These are phyloP conservation scores for Drosophila subpulchrella DNA, from an alignment of 1,140 invertebrate genomes.

Conservation along the genomic window DNA sequence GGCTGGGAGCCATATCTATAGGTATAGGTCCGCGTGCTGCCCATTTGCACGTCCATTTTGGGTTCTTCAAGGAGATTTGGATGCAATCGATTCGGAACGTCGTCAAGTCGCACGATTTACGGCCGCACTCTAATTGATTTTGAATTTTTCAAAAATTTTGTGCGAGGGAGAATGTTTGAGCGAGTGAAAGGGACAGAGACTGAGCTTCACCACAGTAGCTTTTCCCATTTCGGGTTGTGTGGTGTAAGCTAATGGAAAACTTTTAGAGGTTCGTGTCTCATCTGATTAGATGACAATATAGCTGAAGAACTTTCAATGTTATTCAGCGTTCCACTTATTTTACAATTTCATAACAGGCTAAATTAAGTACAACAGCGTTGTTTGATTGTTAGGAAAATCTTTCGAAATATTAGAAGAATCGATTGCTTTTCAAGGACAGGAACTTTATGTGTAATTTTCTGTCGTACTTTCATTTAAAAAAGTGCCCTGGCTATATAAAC, in stretches of 20 bases:
- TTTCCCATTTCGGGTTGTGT: neutral
- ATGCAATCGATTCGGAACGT: conserved; percentile 7
- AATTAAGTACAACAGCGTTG: no score
- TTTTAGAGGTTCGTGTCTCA: conserved; percentile 16
- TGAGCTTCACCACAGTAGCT: conserved; percentile 2
- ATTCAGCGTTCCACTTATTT: no score
- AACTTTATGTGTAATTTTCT: no score
- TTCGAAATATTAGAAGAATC: no score
- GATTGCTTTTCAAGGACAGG: no score
- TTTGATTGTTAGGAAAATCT: no score
- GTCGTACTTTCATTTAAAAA: no score
- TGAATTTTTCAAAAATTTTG: conserved; percentile 12
- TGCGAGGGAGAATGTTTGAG: neutral
- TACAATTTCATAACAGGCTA: no score
- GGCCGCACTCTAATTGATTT: conserved; percentile 23
- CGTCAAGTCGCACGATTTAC: conserved; percentile 19
- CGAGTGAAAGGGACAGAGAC: neutral
- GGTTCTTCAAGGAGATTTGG: conserved; percentile 25
- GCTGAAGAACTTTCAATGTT: no score
- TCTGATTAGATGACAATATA: neutral
- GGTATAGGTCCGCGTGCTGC: conserved; percentile 20
- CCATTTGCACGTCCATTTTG: conserved; percentile 34
- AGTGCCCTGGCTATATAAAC: no score
- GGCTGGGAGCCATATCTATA: conserved; percentile 1
- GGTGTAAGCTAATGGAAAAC: conserved; percentile 6